phyloP scores from a whole-genome alignment of 2,888 invertebrate species.

The Lutraria lutraria region DNA sequence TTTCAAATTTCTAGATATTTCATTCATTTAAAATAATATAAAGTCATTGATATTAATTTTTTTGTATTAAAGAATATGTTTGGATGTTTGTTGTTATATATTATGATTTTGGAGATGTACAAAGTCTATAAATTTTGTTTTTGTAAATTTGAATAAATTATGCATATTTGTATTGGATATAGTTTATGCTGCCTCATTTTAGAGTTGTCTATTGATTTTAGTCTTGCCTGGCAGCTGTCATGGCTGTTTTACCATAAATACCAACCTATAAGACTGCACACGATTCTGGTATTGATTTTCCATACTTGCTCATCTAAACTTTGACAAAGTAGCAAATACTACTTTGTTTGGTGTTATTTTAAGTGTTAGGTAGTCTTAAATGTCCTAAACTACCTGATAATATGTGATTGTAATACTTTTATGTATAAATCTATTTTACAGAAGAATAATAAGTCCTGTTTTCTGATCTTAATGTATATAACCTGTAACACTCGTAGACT shows the following conservation, averaged over 20 bases:
- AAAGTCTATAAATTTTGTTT: background rate
- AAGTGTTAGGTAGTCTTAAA: background rate
- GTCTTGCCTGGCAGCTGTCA: conserved; percentile 42
- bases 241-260: conserved; percentile 37
- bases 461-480: background rate
- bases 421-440: background rate
- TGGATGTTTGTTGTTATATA: no score
- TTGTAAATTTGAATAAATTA: conserved; percentile 41
- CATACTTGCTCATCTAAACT: conserved; percentile 15
- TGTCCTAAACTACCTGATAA: no score
- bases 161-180: conserved; percentile 41
- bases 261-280: background rate
- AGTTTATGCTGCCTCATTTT: conserved; percentile 47
- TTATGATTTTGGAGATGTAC: background rate
- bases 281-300: conserved; percentile 25
- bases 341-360: background rate
- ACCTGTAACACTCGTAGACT: background rate
- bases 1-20: no score
- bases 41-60: no score
- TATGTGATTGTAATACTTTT: background rate
- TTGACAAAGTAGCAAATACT: background rate
- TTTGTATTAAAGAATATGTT: no score
- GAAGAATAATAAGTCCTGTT: background rate
- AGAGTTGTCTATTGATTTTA: conserved; percentile 55
- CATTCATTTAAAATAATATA: no score